Evolutionary conservation across 2,797 vertebrate genomes (phyloP), one percentile per base, ranked within the genome.

Genomic region (Sebastes minor): DNA sequence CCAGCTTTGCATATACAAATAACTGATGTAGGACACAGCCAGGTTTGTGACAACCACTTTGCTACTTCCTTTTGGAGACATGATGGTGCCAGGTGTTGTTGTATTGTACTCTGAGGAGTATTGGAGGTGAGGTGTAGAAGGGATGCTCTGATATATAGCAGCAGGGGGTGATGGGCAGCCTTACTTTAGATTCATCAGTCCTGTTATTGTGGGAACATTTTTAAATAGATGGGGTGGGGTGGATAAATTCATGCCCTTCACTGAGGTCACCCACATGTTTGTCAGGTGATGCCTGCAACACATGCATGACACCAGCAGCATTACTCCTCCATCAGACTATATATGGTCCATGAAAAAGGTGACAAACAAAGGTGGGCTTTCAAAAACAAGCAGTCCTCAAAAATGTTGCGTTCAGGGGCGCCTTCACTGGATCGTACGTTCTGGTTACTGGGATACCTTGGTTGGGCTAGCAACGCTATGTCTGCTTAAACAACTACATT

Each of bases 231-330:
- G 2, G 62, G 55, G n/a, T 77, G 76, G 59, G 59, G 20, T 72
- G 61, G 33, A 71, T 59, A 35, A 56, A 82, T 62, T 23, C 66
- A 64, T 90, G 87, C 78, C 88, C 87, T 93, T 93, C 89, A 90
- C 64, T 82, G 87, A 90, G 89, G 89, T 92, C 93, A 72, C 74
- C 68, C 86, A 82, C 80, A 88, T 76, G 83, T 84, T 84, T 82
- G 76, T 83, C 83, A 85, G 71, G 74, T 85, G 88, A 75, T 68
- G 84, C 57, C 57, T 81, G 71, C 70, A 77, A 67, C 60, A 38
- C 70, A 32, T 69, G 62, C 33, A 22, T 46, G 35, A 78, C 72
- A 78, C 28, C 66, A 12, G 74, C 74, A 42, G 65, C 60, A 27
- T 9, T 6, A 27, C 13, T 33, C 56, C 13, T 33, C 56, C 66